Evolutionary conservation across 1,140 invertebrate genomes (phyloP).

Genomic region (Arion vulgaris): DNA sequence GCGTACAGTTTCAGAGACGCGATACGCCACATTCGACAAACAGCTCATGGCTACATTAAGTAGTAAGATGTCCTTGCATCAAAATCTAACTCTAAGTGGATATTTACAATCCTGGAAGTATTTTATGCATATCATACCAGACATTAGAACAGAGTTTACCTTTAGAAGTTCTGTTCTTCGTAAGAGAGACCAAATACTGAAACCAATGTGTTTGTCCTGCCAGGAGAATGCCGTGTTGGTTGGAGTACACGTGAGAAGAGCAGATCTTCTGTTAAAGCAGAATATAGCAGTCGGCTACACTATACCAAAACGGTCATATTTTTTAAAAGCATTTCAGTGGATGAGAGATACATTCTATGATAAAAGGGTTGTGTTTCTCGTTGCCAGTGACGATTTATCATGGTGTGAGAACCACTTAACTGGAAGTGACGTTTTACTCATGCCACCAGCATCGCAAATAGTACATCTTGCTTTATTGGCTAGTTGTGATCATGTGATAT

Average conservation of each 20-base stretch:
- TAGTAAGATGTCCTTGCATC: constrained; percentile 7
- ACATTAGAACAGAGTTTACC: constrained; percentile 43
- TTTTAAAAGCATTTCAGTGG: constrained; percentile 47
- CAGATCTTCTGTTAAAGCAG: constrained; percentile 46
- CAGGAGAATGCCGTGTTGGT: constrained; percentile 36
- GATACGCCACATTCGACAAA: constrained; percentile 38
- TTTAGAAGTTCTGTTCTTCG: constrained; percentile 39
- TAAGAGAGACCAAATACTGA: constrained; percentile 33
- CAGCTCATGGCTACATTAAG: constrained; percentile 11
- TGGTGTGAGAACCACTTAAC: constrained; percentile 51
- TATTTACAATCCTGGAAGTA: constrained; percentile 59
- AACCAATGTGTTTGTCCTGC: background rate
- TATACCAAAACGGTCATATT: constrained; percentile 43
- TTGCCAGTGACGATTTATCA: constrained; percentile 53
- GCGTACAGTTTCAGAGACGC: constrained; percentile 17
- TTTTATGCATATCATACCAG: constrained; percentile 39
- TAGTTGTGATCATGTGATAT: constrained; percentile 60
- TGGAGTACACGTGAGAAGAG: constrained; percentile 54
- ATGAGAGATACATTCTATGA: constrained; percentile 39
- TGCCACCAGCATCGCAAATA: constrained; percentile 30
- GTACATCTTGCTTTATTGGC: constrained; percentile 65
- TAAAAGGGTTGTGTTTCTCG: constrained; percentile 49
- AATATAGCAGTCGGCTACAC: constrained; percentile 44
- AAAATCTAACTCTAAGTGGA: constrained; percentile 42
- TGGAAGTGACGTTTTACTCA: constrained; percentile 37